phyloP scores from a whole-genome alignment of 2,113 vertebrate species.

The Oreocharis arfaki region DNA sequence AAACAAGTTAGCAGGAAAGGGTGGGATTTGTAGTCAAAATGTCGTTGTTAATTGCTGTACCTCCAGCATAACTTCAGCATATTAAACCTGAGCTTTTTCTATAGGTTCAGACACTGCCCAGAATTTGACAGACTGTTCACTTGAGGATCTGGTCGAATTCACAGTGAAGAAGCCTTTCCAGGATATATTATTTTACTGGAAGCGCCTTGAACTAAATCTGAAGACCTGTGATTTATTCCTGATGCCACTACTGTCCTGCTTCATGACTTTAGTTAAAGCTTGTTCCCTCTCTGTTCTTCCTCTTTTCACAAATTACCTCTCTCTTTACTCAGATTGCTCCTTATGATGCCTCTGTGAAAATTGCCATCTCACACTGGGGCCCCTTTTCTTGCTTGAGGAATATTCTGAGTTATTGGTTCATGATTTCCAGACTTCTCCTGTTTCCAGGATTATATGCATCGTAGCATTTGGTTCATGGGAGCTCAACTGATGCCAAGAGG shows the following conservation, averaged over 20 bases:
- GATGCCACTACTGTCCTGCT: accelerated
- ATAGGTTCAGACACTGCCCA: background rate
- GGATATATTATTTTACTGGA: background rate
- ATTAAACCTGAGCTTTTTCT: background rate
- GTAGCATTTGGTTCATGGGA: background rate
- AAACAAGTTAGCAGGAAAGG: background rate
- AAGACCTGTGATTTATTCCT: background rate
- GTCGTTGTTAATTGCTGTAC: background rate
- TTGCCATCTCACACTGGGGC: accelerated
- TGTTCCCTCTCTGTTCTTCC: background rate
- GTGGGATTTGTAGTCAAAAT: background rate
- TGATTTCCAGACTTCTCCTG: background rate
- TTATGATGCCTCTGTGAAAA: background rate
- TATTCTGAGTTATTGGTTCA: background rate
- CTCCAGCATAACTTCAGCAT: background rate
- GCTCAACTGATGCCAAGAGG: background rate
- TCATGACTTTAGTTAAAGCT: background rate
- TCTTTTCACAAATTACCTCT: background rate
- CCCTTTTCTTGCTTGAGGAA: background rate
- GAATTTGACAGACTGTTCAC: background rate
- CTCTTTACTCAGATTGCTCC: background rate
- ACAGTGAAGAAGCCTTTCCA: background rate
- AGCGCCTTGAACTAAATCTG: background rate
- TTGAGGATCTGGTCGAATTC: background rate
- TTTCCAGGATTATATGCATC: background rate